phyloP scores from a whole-genome alignment of 1,140 invertebrate genomes.

The Drosophila pseudoobscura region DNA sequence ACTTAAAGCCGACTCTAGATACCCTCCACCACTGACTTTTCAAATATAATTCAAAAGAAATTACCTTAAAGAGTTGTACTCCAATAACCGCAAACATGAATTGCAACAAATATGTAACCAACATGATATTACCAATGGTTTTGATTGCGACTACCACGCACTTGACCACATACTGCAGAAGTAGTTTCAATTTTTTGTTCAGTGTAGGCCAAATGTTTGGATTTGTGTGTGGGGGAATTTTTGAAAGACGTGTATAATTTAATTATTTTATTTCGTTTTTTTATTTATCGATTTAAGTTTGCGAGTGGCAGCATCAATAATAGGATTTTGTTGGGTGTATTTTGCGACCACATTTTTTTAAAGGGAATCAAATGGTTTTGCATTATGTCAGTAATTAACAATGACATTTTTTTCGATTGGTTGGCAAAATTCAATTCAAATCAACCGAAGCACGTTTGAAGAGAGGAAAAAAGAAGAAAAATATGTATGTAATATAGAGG shows the following conservation, averaged over 20 bases:
- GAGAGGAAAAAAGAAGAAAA: slow-evolving; percentile 71
- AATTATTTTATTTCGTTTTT: slow-evolving; percentile 4
- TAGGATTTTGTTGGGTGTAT: slow-evolving; percentile 34
- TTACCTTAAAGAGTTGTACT: slow-evolving; percentile 99
- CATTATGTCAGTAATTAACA: slow-evolving; percentile 43
- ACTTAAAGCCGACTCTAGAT: slow-evolving; percentile 68
- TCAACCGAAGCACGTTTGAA: slow-evolving; percentile 58
- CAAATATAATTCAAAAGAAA: slow-evolving; percentile 71
- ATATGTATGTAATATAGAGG: slow-evolving; percentile 66
- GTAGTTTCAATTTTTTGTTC: slow-evolving; percentile 18
- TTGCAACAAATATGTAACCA: slow-evolving; percentile 99
- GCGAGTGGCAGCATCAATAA: slow-evolving; percentile 53
- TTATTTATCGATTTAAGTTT: slow-evolving; percentile 14
- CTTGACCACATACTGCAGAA: slow-evolving; percentile 96
- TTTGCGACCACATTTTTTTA: slow-evolving; percentile 59
- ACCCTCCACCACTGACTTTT: slow-evolving; percentile 61
- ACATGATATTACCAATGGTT: slow-evolving; percentile 99
- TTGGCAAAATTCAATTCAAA: slow-evolving; percentile 57
- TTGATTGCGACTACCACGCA: slow-evolving; percentile 99
- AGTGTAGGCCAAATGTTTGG: slow-evolving; percentile 54
- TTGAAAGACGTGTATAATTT: slow-evolving; percentile 14
- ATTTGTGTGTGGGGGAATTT: slow-evolving; percentile 18
- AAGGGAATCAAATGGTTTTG: slow-evolving; percentile 57
- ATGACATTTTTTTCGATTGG: slow-evolving; percentile 42
- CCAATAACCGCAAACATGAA: slow-evolving; percentile 99